Base-by-base conservation (phyloP, 2,113 vertebrate genomes). In the Regulus satrapa region DNA sequence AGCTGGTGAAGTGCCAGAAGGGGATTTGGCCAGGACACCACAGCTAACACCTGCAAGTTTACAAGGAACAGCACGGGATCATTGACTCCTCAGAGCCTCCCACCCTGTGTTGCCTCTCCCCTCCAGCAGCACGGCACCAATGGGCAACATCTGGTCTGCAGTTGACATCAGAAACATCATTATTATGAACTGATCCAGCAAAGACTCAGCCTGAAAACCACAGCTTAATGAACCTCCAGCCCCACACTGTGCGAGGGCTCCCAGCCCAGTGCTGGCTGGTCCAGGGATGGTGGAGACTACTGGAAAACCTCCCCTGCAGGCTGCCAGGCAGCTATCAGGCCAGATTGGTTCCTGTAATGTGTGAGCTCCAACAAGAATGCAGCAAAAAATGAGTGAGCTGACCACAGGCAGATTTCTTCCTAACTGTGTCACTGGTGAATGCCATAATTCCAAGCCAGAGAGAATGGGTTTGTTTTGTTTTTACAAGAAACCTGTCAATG, bases 361-460 rank as follows among this genome's bases (percentile, higher is more conserved):
- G 71, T 85, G 67, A 88, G 67, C 79, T 85, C 58, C 3, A 3
- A 61, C 15, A 23, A 68, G 77, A 92, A 80, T 4, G 7, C 10
- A 28, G 77, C 0, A 0, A 88, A 36, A 58, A 43, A 54, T 73
- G 55, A 80, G 46, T 18, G 45, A 74, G 26, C 38, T 89, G 73
- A 95, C 89, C 89, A 81, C 91, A 94, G 81, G 73, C 84, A 82
- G 87, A 96, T 94, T 95, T 95, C 93, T 95, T 95, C 89, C 94
- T 84, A 61, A 68, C 48, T 87, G 66, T 95, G 94, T 92, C 95
- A 95, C 34, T 23, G 54, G 66, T 49, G 45, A 85, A 55, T 0
- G 1, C 45, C 4, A 0, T 45, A 34, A 78, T 87, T 92, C 86
- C 71, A 17, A 68, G 61, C 25, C 2, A 1, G 91, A 92, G 82